Conservation (phyloP, 2,797 vertebrate species). For the Sus cebifrons region DNA sequence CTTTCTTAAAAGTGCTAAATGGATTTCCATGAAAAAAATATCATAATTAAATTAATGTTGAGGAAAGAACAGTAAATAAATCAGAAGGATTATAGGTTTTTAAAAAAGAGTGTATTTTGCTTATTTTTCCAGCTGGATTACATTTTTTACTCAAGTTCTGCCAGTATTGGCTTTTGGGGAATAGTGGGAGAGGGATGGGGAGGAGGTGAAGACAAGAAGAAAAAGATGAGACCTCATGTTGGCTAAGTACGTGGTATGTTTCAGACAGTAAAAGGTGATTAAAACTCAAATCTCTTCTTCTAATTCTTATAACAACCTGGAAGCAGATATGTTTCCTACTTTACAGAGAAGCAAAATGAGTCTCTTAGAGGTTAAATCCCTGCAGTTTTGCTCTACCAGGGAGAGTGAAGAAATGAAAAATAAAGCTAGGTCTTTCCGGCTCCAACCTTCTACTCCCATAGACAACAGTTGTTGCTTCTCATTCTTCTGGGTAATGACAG, state of each 20-base stretch:
- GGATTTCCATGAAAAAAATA: conserved; percentile 31
- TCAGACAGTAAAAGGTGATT: background rate
- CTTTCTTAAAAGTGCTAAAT: conserved; percentile 70
- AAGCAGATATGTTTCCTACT: background rate
- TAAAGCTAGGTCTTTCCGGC: background rate
- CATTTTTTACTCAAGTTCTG: background rate
- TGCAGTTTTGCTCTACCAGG: background rate
- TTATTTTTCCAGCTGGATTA: conserved; percentile 60
- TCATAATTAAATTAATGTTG: conserved; percentile 47
- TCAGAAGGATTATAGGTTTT: background rate
- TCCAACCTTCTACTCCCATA: background rate
- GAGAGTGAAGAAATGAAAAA: background rate
- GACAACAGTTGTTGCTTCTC: background rate
- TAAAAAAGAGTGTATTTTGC: background rate
- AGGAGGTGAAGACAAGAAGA: background rate
- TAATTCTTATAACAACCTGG: background rate
- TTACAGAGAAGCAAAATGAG: background rate
- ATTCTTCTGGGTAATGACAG: background rate
- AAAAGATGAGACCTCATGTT: background rate
- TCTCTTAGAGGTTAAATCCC: background rate
- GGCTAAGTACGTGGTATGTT: background rate
- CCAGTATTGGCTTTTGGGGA: background rate
- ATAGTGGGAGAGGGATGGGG: background rate
- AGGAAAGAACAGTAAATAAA: conserved; percentile 55
- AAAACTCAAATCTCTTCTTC: background rate